Evolutionary conservation across 2,797 vertebrate genomes (phyloP).

Genomic region (Tauraco hartlaubi): DNA sequence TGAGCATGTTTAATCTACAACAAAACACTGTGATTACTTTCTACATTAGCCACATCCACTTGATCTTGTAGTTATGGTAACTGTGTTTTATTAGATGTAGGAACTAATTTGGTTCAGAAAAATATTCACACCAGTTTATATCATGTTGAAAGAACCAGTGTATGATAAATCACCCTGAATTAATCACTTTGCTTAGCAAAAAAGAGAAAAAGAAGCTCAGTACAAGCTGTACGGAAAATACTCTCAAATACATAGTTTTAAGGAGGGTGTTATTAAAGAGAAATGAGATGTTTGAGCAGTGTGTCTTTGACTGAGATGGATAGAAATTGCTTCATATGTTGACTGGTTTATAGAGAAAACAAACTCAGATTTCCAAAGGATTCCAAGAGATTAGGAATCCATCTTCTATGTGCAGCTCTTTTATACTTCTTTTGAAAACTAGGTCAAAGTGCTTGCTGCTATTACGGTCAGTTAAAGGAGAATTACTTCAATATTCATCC

Average conservation of each 20-base stretch:
- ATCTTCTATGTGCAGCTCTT: neutral
- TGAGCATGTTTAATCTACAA: neutral
- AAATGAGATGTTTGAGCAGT: neutral
- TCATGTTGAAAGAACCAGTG: neutral
- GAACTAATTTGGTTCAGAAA: neutral
- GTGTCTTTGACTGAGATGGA: neutral
- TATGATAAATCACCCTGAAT: neutral
- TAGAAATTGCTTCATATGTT: neutral
- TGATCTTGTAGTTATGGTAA: slow-evolving; percentile 27
- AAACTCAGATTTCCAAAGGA: slow-evolving; percentile 7
- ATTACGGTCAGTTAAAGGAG: neutral
- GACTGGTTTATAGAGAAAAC: neutral
- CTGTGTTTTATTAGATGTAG: neutral
- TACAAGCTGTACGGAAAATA: neutral
- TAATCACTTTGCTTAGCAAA: neutral
- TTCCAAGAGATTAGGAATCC: neutral
- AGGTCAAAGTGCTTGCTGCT: neutral
- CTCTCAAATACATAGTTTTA: neutral
- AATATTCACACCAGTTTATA: neutral
- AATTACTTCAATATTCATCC: neutral
- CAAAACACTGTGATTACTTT: neutral
- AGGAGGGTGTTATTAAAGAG: neutral
- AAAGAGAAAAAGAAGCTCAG: neutral
- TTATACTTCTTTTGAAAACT: neutral
- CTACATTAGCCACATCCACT: neutral